A percentile compares a stretch with the other conserved stretches of the same genome.
phyloP scores from a whole-genome alignment of 2,113 vertebrate genomes.

The Tamias sibiricus region DNA sequence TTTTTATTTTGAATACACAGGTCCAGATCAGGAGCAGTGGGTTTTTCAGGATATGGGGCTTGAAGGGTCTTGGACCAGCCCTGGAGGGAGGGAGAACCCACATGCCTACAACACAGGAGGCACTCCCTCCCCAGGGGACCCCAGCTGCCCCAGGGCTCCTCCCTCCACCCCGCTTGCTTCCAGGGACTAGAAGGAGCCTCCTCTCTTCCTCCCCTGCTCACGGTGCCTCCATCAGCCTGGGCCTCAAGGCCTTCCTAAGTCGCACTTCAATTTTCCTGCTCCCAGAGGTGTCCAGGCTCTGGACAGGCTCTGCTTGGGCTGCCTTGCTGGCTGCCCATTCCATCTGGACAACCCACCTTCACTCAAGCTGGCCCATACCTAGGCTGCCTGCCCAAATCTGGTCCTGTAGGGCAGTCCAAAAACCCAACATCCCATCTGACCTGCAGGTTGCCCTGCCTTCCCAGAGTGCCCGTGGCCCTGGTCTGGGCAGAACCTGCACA shows the following conservation, averaged over 20 bases:
- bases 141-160: neutral
- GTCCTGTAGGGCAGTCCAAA: neutral
- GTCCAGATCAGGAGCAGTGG: neutral
- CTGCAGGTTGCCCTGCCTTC: neutral
- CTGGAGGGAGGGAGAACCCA: neutral
- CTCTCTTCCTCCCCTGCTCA: too few relatives aligned
- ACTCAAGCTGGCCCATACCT: neutral
- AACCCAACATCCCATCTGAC: neutral
- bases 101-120: neutral
- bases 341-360: too few relatives aligned
- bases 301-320: neutral
- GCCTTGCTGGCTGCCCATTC: neutral
- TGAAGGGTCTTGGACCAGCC: neutral
- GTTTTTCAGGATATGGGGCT: neutral
- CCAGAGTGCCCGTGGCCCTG: fast-evolving
- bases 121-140: neutral
- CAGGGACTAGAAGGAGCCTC: too few relatives aligned
- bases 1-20: slow-evolving; percentile 32
- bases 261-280: neutral
- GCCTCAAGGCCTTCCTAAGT: neutral
- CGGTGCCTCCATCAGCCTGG: neutral
- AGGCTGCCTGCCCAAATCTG: neutral
- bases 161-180: neutral
- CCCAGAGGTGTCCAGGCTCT: neutral
- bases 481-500: neutral